Base-by-base conservation (phyloP, 2,113 vertebrate species). In the Sorex fumeus region DNA sequence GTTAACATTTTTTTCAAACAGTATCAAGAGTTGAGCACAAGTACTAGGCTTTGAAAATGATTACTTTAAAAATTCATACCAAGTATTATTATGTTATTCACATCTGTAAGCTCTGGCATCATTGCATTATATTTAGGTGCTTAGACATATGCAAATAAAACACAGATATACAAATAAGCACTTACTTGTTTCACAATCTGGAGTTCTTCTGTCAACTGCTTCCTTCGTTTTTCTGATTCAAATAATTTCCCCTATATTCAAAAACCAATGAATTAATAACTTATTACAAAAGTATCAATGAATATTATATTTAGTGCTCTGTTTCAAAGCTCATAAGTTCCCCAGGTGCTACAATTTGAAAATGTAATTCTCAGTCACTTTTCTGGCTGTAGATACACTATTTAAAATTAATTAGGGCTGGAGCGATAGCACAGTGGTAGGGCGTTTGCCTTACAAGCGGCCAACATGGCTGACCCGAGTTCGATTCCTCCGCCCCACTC, bases 181-280 rank as follows among this genome's bases (percentile, higher is more conserved):
- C 98, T 95, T 97, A 99, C 99, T 97, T 99, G 99, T 95, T 98
- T 98, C 77, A 98, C 97, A 64, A 60, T 97, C 90, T 96, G 98
- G 11, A 99, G 98, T 93, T 99, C 98, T 91, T 99, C 98, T 94
- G 97, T 96, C 93, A 99, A 96, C 40, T 98, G 97, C 6, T 97
- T 98, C 95, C 98, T 98, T 76, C 98, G 96, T 64, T 89, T 97
- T 96, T 99, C 97, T 64, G 99, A 99, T 96, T 98, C 97, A 1
- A 97, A 85, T 92, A 99, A 96, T 94, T 98, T 97, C 87, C 98
- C 98, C 99, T 99, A 95, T 77, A 60, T 86, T 88, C 66, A 81
- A 94, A 85, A 84, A 45, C 3, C 36, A 74, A 12, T 62, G 34
- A 91, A 67, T 60, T 95, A 97, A 66, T 18, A 80, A 82, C 15